These are phyloP conservation scores for Anthoscopus minutus DNA, from an alignment of 2,113 vertebrate genomes.

Conservation along the genomic window DNA sequence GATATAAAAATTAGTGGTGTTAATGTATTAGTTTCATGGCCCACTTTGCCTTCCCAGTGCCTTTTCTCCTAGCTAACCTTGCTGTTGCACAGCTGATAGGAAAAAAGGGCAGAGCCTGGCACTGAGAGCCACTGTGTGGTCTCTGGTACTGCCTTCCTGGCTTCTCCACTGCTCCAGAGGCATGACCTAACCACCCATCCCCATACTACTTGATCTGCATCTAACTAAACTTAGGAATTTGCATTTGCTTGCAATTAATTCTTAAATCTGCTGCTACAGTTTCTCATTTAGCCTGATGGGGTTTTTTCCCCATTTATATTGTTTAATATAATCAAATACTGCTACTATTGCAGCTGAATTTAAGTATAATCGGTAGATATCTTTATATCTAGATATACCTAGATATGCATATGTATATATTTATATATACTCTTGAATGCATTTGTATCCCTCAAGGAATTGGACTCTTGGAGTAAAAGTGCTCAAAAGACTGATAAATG, in stretches of 20 bases:
- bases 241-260: not conserved
- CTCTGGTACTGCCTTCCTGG: not conserved
- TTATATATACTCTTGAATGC: fast-evolving
- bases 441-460: not conserved
- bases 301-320: not conserved
- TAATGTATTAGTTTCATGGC: not conserved
- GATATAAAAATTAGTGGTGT: not conserved
- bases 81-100: not conserved
- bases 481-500: not conserved
- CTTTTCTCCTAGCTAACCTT: not conserved
- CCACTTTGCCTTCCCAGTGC: fast-evolving
- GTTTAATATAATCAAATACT: not conserved
- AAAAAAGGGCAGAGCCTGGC: not conserved
- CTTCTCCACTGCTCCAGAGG: not conserved
- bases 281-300: not conserved
- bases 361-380: not conserved
- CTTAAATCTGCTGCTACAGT: not conserved
- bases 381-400: not conserved
- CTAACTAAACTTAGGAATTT: not conserved
- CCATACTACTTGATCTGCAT: fast-evolving
- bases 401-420: too few relatives aligned
- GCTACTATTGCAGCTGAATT: not conserved
- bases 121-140: not conserved
- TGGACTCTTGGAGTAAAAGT: not conserved
- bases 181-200: too few relatives aligned